Evolutionary conservation across 1,140 invertebrate genomes (phyloP).

Genomic region (Ostrea edulis): DNA sequence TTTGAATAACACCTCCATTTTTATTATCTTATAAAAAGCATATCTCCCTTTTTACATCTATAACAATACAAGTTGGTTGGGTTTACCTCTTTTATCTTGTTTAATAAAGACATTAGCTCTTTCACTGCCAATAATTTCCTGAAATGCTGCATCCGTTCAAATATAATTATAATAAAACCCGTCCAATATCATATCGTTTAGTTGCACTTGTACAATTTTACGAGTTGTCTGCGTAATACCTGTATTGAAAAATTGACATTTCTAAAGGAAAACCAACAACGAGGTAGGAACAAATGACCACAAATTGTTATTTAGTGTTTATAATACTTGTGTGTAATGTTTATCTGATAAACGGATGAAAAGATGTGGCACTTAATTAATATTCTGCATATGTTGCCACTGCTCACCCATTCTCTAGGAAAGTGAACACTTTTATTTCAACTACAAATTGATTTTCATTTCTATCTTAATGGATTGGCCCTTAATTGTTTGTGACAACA

Average conservation of each 20-base stretch:
- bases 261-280: neutral
- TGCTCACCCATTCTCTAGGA: neutral
- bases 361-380: neutral
- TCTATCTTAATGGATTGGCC: neutral
- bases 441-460: neutral
- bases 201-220: neutral
- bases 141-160: neutral
- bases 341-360: neutral
- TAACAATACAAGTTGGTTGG: neutral
- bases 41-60: neutral
- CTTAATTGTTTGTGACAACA: neutral
- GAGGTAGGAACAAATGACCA: neutral
- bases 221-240: neutral
- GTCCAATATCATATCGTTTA: neutral
- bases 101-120: slow-evolving; percentile 9
- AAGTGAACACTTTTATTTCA: neutral
- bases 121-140: neutral
- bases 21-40: neutral
- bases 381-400: slow-evolving; percentile 2
- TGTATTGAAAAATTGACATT: neutral
- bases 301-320: neutral
- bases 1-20: neutral
- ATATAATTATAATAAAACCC: neutral
- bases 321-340: neutral
- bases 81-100: neutral